Conservation (phyloP, 30 jellyfish, hydroid and myxozoan genomes). For the Nemopilema nomurai region DNA sequence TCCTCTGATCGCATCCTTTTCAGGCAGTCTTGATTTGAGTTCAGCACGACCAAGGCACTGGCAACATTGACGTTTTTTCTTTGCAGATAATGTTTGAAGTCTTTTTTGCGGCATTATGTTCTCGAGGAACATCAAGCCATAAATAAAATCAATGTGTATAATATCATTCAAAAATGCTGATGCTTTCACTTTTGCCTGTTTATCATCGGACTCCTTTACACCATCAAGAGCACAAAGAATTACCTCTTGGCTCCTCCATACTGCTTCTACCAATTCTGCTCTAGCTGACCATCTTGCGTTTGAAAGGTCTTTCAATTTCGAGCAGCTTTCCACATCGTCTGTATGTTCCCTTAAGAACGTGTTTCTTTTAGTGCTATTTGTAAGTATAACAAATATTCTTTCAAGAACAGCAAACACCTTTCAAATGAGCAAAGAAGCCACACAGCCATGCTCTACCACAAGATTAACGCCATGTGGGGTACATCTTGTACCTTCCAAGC, state of each 20-base stretch:
- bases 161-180: not conserved
- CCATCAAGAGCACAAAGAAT: not conserved
- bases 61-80: not conserved
- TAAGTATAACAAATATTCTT: not conserved
- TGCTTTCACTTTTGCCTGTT: not conserved
- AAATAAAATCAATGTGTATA: not conserved
- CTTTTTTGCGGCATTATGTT: not conserved
- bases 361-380: conserved; percentile 9
- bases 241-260: conserved; percentile 15
- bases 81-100: not conserved
- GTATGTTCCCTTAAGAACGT: not conserved
- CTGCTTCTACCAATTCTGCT: conserved; percentile 25
- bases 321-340: conserved; percentile 1
- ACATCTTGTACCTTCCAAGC: too few relatives aligned
- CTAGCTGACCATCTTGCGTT: conserved; percentile 46
- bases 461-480: not conserved
- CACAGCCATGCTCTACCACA: not conserved
- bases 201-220: not conserved
- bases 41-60: not conserved
- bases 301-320: conserved; percentile 17
- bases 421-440: not conserved
- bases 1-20: not conserved
- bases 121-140: not conserved
- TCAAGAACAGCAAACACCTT: not conserved
- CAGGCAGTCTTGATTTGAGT: not conserved